Base-by-base conservation (phyloP, 2,113 vertebrate species). In the Columba janthina region DNA sequence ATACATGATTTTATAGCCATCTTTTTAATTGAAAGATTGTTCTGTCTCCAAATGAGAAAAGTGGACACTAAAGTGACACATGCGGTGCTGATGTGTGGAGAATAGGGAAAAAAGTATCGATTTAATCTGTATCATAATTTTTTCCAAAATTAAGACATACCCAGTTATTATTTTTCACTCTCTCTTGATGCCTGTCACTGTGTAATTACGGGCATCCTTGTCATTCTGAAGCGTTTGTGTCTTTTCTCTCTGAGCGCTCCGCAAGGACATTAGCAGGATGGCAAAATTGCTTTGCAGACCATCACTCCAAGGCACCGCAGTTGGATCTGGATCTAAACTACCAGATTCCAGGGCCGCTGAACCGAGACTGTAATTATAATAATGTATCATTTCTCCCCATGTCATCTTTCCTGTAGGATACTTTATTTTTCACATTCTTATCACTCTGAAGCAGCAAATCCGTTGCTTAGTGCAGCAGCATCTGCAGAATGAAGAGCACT, bases 191-290 rank as follows among this genome's bases (percentile, higher is more conserved):
- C 87, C 89, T 93, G 92, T 80, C 60, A 51, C 29, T 64, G 60
- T 71, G 78, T 95, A 91, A 96, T 94, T 96, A 96, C 77, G 94
- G 80, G 78, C 71, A 53, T n/a, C 38, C 76, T 81, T 93, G 92
- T 93, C 73, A 89, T 90, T 87, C 86, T 84, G 65, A 92, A 90
- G 83, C 69, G 73, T 90, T 93, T 93, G 76, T 90, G 61, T 74
- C 85, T 84, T 51, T 90, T 78, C 66, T 60, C 40, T 34, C 44
- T 46, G 29, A 64, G 84, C 61, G 57, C 86, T 67, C 92, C 44
- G 32, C 69, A 69, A 96, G 79, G 92, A 90, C 79, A 40, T 90
- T 12, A 96, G 51, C 82, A 77, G 74, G 64, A 76, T 77, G 29
- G 69, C 65, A 92, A 69, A 84, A 94, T 61, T 71, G 44, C 65